phyloP scores from a whole-genome alignment of 2,113 vertebrate species.

The Pomatorhinus ruficollis region DNA sequence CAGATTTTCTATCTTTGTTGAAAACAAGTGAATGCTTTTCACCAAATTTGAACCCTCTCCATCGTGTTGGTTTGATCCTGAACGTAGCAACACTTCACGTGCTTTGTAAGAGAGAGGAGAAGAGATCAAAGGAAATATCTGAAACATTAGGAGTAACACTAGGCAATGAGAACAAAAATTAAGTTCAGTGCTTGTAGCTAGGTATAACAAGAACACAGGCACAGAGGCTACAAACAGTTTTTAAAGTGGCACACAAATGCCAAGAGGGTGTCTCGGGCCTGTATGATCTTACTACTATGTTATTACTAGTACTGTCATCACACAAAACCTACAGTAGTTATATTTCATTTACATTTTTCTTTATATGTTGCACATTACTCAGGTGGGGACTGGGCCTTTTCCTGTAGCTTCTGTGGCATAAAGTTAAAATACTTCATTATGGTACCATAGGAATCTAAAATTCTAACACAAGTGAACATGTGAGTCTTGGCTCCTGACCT shows the following conservation, averaged over 20 bases:
- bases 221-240: background rate
- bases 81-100: background rate
- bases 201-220: background rate
- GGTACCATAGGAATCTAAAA: background rate
- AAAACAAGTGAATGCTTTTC: background rate
- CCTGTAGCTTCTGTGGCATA: background rate
- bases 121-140: background rate
- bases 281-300: background rate
- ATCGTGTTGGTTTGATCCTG: background rate
- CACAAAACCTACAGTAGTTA: background rate
- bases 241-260: background rate
- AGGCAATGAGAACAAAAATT: background rate
- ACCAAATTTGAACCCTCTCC: background rate
- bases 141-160: background rate
- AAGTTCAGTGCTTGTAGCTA: background rate
- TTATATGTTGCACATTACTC: background rate
- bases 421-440: background rate
- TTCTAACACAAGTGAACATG: background rate
- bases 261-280: rapidly evolving
- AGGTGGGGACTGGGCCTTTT: background rate
- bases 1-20: background rate
- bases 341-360: background rate
- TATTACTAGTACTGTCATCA: background rate
- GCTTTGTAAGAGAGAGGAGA: background rate
- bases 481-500: background rate